Evolutionary conservation across 1,140 invertebrate genomes (phyloP), one percentile per base, ranked within the genome.

Genomic region (Dolichoris vasculosae): DNA sequence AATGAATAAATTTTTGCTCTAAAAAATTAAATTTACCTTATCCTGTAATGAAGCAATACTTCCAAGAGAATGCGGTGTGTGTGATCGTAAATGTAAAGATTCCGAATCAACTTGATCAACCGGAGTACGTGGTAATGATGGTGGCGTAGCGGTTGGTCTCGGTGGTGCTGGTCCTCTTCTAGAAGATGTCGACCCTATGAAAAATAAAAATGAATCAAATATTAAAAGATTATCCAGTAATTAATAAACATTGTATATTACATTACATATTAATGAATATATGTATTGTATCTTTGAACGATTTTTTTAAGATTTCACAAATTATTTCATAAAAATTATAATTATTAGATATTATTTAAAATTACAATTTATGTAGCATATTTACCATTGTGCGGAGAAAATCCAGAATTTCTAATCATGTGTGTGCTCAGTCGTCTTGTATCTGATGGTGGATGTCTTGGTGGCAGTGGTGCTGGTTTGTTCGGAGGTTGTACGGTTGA

Each of bases 11-110:
- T 55, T 67, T 32, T 71, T 71, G 32, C 13, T 20, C 1, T 71
- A 4, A 4, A 71, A 43, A 23, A 7, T 40, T 75, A 7, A 48
- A 32, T 9, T 84, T 88, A 96, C 95, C 90, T 96, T 95, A 88
- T 97, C 96, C 89, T 96, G 96, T 86, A 96, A 92, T 15, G 96
- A 96, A 89, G 95, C 95, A 93, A 96, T 96, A 90, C 96, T 96
- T 89, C 96, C 95, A 59, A 96, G 93, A 86, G 95, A 96, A 77
- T 95, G 93, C 32, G 95, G 95, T 6, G 95, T 95, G 81, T 95
- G 94, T 67, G 95, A 95, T 86, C 94, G 92, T 90, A 95, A 94
- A 89, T 95, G 92, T 51, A 95, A 88, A 79, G 93, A 93, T 87
- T 93, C 93, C 15, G 92, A 92, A 89, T 93, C 92, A 46, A 92